A percentile compares a stretch with the other conserved stretches of the same genome.
phyloP scores from a whole-genome alignment of 2,888 invertebrate species.

The Trichacis sp. region DNA sequence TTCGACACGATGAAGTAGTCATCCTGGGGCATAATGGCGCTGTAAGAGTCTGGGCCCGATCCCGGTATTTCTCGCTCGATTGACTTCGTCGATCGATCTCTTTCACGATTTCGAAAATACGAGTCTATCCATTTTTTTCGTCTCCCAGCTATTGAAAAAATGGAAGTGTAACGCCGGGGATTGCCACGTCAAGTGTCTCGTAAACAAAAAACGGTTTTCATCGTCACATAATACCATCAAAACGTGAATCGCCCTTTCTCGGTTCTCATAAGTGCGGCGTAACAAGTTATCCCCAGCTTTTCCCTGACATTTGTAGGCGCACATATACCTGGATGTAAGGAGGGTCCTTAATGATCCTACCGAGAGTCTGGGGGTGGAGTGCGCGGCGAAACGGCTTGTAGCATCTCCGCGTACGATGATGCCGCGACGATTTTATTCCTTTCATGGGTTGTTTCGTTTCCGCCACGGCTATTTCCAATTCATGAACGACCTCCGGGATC shows the following conservation, averaged over 20 bases:
- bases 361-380: slow-evolving; percentile 25
- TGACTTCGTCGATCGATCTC: not conserved
- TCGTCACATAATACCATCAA: not conserved
- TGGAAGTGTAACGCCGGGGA: no score
- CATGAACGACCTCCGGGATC: slow-evolving; percentile 59
- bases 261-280: slow-evolving; percentile 12
- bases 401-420: slow-evolving; percentile 46
- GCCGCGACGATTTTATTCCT: slow-evolving; percentile 58
- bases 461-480: slow-evolving; percentile 63
- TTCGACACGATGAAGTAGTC: slow-evolving; percentile 38
- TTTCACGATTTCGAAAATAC: not conserved
- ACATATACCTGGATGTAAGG: slow-evolving; percentile 30
- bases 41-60: not conserved
- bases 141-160: not conserved
- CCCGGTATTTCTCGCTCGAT: not conserved
- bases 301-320: slow-evolving; percentile 7
- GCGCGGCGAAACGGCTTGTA: slow-evolving; percentile 28
- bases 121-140: no score
- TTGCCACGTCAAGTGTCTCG: no score
- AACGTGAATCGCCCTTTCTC: not conserved
- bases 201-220: slow-evolving; percentile 1
- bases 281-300: slow-evolving; percentile 11
- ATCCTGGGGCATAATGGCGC: slow-evolving; percentile 18
- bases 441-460: slow-evolving; percentile 63
- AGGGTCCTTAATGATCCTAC: slow-evolving; percentile 39